Percentiles rank a stretch among this genome's conserved stretches.
phyloP scores from a whole-genome alignment of 2,113 vertebrate species.

The Nothoprocta pentlandii region DNA sequence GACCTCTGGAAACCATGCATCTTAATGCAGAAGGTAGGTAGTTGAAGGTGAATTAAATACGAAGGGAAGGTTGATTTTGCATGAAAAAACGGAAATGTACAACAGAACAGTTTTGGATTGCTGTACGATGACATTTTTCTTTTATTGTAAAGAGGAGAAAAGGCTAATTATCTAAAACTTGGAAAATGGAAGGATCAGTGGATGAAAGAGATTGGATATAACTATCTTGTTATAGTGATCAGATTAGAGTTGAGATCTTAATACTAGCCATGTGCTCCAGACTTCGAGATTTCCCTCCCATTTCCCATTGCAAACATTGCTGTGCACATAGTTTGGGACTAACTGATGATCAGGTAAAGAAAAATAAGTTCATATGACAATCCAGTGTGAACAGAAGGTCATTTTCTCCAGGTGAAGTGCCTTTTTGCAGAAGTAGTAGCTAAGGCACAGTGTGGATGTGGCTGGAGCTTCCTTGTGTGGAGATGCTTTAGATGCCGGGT shows the following conservation, averaged over 20 bases:
- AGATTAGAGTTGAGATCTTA: not conserved
- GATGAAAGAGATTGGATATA: not conserved
- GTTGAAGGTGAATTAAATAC: not conserved
- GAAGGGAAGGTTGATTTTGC: not conserved
- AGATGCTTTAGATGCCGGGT: not conserved
- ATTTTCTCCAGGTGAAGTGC: not conserved
- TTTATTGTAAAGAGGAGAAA: not conserved
- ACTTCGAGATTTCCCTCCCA: not conserved
- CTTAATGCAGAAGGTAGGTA: slow-evolving; percentile 91
- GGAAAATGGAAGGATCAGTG: not conserved
- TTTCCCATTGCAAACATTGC: not conserved
- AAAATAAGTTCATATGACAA: not conserved
- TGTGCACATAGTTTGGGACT: not conserved
- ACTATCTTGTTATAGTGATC: not conserved
- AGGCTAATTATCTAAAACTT: not conserved
- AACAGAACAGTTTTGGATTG: not conserved
- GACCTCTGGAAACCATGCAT: slow-evolving; percentile 97
- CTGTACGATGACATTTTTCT: not conserved
- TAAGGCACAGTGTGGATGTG: not conserved
- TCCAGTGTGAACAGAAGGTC: not conserved
- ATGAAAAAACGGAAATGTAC: not conserved
- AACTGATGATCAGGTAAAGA: not conserved
- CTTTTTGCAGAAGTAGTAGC: not conserved
- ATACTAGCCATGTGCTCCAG: not conserved
- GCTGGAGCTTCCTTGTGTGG: not conserved